Evolutionary conservation across 2,797 vertebrate species (phyloP).

Genomic region (Rhinophrynus dorsalis): DNA sequence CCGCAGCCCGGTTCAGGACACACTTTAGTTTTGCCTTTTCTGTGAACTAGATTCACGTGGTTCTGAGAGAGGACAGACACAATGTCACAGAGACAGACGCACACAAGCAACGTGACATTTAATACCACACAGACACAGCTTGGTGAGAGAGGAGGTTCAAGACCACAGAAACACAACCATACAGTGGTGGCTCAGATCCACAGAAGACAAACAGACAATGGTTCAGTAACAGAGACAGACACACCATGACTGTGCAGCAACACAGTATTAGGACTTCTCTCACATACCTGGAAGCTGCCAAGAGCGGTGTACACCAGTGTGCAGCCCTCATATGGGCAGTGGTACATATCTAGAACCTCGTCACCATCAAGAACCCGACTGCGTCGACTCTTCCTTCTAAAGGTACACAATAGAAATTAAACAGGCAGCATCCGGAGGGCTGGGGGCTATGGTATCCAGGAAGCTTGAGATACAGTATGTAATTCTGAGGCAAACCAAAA

Average conservation of each 20-base stretch:
- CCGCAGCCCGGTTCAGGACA: constrained; percentile 91
- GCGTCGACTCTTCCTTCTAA: constrained; percentile 76
- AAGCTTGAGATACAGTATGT: too few relatives aligned
- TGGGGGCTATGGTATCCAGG: too few relatives aligned
- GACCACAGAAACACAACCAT: background rate
- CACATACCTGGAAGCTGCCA: constrained; percentile 85
- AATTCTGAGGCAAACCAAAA: too few relatives aligned
- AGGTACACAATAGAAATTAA: too few relatives aligned
- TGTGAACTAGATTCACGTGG: constrained; percentile 87
- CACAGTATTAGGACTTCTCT: background rate
- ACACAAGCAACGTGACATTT: too few relatives aligned
- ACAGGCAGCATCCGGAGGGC: too few relatives aligned
- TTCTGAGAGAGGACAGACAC: constrained; percentile 65
- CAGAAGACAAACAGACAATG: background rate
- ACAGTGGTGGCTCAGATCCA: too few relatives aligned
- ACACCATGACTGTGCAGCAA: background rate
- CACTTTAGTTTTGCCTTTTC: constrained; percentile 86
- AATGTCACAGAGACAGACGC: background rate
- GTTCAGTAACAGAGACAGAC: too few relatives aligned
- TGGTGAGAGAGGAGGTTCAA: background rate
- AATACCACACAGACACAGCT: too few relatives aligned
- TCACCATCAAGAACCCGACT: constrained; percentile 79
- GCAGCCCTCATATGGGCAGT: constrained; percentile 88
- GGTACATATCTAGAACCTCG: constrained; percentile 88
- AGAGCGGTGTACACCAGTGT: constrained; percentile 87